Base-by-base conservation (phyloP, 2,797 vertebrate species). In the Spondyliosoma cantharus region DNA sequence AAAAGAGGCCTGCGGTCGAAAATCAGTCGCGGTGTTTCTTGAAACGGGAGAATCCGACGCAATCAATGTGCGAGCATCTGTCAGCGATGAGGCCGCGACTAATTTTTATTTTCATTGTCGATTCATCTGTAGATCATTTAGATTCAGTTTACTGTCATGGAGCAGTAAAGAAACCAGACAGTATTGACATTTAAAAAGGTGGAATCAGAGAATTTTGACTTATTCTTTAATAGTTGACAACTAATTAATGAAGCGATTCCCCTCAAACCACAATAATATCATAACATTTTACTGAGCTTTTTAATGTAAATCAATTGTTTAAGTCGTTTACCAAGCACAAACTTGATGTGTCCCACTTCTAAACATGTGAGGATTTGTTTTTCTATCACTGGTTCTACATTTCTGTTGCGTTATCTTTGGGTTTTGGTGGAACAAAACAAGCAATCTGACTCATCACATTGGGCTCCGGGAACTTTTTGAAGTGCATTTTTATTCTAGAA, bases 21-120 rank as follows among this genome's bases (percentile, higher is more conserved):
- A 86, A 82, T 79, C 54, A 46, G 71, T 81, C 5, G 8, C 48
- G 70, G 62, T 69, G n/a, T 72, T 63, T 67, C 27, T 63, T 74
- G 46, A 81, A 79, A 76, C 52, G 62, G 54, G 45, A 71, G 45
- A 69, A 69, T 75, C 32, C 16, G 22, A 11, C 70, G 27, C 24
- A 76, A 63, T 74, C 43, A 68, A 76, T 82, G 24, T 5, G 29
- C 59, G 61, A 49, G 14, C 0, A 2, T 62, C 62, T 11, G 6
- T 78, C 52, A 42, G 54, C 17, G 32, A 8, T 9, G 6, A 37
- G 32, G 32, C 32, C 7, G 32, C 7, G 7, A 32, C 32, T 32
- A 32, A 32, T 32, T 32, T 32, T 32, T 37, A 37, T 37, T 37
- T 37, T 37, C 7, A 37, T 37, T 6, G 32, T 37, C 8, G 32